Conservation (phyloP, 2,113 vertebrate species). For the Harpagus bidentatus region DNA sequence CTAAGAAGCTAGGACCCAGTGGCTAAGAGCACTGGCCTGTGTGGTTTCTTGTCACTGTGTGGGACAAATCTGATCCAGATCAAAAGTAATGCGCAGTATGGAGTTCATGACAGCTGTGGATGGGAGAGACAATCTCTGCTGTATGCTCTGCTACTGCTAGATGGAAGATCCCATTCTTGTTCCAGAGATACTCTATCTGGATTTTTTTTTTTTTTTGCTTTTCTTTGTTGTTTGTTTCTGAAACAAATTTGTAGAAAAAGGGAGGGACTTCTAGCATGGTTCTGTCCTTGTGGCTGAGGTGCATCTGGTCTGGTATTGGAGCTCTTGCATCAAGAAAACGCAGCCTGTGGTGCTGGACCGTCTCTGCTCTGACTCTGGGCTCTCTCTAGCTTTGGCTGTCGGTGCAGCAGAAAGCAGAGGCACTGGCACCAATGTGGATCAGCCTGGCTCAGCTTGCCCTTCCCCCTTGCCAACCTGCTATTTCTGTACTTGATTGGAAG, state of each 20-base stretch:
- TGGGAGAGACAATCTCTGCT: not conserved
- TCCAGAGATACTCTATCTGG: not conserved
- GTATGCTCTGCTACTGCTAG: not conserved
- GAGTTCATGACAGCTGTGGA: not conserved
- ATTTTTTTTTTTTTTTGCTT: not conserved
- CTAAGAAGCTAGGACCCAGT: not conserved
- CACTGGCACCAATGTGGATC: not conserved
- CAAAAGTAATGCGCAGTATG: not conserved
- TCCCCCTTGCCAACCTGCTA: not conserved
- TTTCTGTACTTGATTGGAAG: not conserved
- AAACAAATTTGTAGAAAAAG: not conserved
- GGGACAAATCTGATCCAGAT: not conserved
- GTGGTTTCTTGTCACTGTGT: not conserved
- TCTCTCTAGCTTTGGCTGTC: not conserved
- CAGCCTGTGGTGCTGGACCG: not conserved
- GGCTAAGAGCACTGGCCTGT: not conserved
- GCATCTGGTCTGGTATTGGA: not conserved
- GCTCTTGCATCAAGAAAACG: not conserved
- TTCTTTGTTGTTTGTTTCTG: not conserved
- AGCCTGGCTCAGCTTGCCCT: not conserved
- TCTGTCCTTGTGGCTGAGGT: not conserved
- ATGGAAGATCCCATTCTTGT: not conserved
- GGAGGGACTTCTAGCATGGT: not conserved
- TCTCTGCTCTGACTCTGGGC: not conserved
- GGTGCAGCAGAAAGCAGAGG: not conserved